A percentile compares a stretch with the other conserved stretches of the same genome.
These are phyloP conservation scores for Pentalonia nigronervosa DNA, from an alignment of 1,140 invertebrate genomes.

Conservation along the genomic window DNA sequence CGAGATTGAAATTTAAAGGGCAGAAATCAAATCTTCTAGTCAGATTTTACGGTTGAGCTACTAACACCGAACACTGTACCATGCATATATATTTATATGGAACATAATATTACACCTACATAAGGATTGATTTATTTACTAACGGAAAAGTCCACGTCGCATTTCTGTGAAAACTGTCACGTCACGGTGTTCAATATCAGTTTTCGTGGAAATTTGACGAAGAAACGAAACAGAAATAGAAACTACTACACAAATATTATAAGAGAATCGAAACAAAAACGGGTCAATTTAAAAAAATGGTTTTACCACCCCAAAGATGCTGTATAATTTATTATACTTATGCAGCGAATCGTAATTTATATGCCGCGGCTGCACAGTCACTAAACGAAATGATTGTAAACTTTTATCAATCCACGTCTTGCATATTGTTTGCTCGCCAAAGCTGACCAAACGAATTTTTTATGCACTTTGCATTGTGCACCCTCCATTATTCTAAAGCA, in stretches of 20 bases:
- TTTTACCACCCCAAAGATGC: background rate
- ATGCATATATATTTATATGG: background rate
- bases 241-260: background rate
- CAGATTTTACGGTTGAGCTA: background rate
- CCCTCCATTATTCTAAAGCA: background rate
- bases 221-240: constrained; percentile 12
- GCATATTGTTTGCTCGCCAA: background rate
- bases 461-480: background rate
- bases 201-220: background rate
- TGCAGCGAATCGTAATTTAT: background rate
- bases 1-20: background rate
- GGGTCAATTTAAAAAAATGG: constrained; percentile 16
- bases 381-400: background rate
- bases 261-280: constrained; percentile 7
- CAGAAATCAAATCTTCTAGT: background rate
- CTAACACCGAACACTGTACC: background rate
- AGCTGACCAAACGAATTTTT: background rate
- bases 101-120: background rate
- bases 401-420: background rate
- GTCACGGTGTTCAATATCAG: background rate
- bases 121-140: background rate
- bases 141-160: background rate
- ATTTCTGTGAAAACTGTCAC: background rate
- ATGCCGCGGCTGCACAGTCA: too few species aligned
- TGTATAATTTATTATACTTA: background rate